Conservation (phyloP, 2,113 vertebrate species). For the Lichenostomus cassidix region DNA sequence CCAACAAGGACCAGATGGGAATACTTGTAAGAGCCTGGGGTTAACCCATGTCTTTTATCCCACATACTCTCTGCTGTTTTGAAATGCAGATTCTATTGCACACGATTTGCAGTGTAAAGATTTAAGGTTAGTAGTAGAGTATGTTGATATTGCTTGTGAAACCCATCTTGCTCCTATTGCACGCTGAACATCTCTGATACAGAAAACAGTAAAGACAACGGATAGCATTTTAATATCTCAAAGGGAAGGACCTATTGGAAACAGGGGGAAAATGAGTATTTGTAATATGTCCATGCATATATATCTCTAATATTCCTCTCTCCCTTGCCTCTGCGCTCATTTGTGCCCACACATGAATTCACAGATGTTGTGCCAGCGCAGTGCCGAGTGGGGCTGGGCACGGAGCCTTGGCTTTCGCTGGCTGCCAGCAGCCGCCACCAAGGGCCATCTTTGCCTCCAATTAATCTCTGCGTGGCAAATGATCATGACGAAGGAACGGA, state of each 20-base stretch:
- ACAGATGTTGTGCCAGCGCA: background rate
- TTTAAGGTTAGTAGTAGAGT: background rate
- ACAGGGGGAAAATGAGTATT: background rate
- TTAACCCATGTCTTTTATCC: conserved; percentile 20
- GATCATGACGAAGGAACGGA: background rate
- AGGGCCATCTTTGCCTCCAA: background rate
- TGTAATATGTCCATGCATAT: background rate
- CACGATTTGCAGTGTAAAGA: background rate
- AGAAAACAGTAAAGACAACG: background rate
- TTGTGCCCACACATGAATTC: background rate
- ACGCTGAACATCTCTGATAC: fast-evolving
- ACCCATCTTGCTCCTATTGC: background rate
- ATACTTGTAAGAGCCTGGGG: background rate
- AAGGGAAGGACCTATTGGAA: background rate
- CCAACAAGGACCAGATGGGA: conserved; percentile 14
- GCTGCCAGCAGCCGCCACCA: background rate
- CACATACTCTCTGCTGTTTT: background rate
- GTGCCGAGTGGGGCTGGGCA: background rate
- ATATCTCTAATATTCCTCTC: background rate
- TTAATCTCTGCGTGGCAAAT: background rate
- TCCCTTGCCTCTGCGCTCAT: background rate
- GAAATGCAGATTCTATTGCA: background rate
- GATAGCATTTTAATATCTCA: background rate
- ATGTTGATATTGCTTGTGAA: background rate
- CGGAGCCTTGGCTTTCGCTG: background rate